These are phyloP conservation scores for Conger conger DNA, from an alignment of 2,113 vertebrate species.

Conservation along the genomic window DNA sequence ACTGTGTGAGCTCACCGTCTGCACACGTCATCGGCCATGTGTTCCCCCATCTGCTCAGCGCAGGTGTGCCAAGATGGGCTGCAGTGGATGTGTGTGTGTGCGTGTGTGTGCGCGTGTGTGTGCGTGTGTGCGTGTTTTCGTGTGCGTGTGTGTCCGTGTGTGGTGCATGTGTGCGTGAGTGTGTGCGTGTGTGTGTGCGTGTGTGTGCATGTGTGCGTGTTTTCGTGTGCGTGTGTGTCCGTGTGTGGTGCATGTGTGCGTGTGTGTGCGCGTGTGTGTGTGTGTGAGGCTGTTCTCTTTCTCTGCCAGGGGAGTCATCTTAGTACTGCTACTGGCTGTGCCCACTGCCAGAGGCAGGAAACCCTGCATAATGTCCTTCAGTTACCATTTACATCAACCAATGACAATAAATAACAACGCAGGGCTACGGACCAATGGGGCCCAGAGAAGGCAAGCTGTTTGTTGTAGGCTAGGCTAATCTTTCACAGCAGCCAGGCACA, in stretches of 20 bases:
- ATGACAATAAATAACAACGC: slow-evolving; percentile 1
- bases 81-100: too few relatives aligned
- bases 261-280: not conserved
- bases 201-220: not conserved
- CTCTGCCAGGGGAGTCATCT: not conserved
- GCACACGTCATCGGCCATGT: not conserved
- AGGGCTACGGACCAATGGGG: not conserved
- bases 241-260: too few relatives aligned
- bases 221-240: not conserved
- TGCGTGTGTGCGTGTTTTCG: not conserved
- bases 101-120: not conserved
- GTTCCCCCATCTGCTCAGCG: slow-evolving; percentile 15
- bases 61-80: not conserved
- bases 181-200: not conserved
- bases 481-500: not conserved
- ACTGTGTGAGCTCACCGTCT: not conserved
- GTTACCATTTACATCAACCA: not conserved
- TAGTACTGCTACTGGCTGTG: not conserved
- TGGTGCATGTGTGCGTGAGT: not conserved
- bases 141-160: too few relatives aligned
- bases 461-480: not conserved
- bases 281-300: not conserved
- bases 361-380: not conserved
- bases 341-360: not conserved
- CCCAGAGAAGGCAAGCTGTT: not conserved